Base-by-base conservation (phyloP, 2,797 vertebrate species). In the Odontamblyopus lacepedii region DNA sequence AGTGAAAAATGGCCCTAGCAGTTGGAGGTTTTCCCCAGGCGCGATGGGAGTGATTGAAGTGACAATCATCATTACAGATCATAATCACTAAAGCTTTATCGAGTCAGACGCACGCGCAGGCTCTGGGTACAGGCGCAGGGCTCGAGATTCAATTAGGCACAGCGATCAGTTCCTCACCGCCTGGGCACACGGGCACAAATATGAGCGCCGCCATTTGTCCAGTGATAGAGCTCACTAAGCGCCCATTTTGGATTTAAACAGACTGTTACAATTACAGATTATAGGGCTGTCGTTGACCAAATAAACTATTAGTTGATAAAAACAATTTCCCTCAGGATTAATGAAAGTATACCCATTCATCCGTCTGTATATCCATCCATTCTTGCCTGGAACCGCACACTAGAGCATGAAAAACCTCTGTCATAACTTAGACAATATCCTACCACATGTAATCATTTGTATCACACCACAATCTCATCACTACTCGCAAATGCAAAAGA, bases 51-150 rank as follows among this genome's bases (percentile, higher is more conserved):
- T 65, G 61, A 53, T 18, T 13, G 9, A 53, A 62, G 70, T 79
- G 75, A 70, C 82, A 69, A 65, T 79, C 78, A 70, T 65, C 63
- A 76, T 77, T 72, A 78, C 63, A 57, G 23, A 63, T 69, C 55
- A 38, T 6, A 74, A 75, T 73, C 51, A 72, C 32, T 1, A 2
- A 0, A 61, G 56, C 66, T 53, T 56, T 35, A 75, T 74, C 66
- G 78, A 35, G 66, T 35, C 72, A 63, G 70, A 67, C 30, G n/a
- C 32, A 29, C 44, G 63, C 73, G 70, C 70, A 19, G 1, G 53
- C 19, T 18, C 56, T 65, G 63, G 66, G 63, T 63, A 59, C 29
- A 69, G 38, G 65, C 27, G 7, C 23, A 29, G 63, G 55, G 70
- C 78, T 63, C 48, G 48, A 55, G 69, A 38, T 66, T 66, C 44